phyloP scores from a whole-genome alignment of 1,140 invertebrate genomes.

The Micrasema minimum region DNA sequence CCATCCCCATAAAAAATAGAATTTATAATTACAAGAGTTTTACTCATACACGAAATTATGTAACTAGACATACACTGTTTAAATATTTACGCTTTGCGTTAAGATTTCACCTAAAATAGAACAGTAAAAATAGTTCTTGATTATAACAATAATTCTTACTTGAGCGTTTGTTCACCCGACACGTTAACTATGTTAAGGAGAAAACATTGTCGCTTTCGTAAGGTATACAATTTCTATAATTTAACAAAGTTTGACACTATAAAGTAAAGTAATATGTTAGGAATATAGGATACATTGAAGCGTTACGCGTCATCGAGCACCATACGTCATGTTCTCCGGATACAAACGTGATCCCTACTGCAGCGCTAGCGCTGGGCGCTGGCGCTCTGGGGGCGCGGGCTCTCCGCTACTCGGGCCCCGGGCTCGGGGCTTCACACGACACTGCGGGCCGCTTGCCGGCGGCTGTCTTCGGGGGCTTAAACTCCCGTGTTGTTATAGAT shows the following conservation, averaged over 20 bases:
- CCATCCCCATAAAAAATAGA: too few species aligned
- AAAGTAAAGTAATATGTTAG: too few species aligned
- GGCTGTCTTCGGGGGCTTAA: slow-evolving; percentile 50
- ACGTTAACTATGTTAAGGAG: too few species aligned
- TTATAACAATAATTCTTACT: too few species aligned
- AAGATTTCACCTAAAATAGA: too few species aligned
- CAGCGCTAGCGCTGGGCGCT: not conserved
- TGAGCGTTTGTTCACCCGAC: too few species aligned
- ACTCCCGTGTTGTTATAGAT: slow-evolving; percentile 71
- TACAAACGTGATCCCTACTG: not conserved
- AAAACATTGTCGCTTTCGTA: too few species aligned
- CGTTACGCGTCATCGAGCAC: slow-evolving; percentile 6
- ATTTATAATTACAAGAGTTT: too few species aligned
- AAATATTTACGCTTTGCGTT: not conserved
- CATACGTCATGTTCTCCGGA: not conserved
- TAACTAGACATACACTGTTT: not conserved
- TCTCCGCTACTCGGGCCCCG: not conserved
- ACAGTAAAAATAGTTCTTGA: too few species aligned
- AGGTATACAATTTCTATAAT: too few species aligned
- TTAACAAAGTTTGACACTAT: too few species aligned
- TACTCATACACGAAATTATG: not conserved
- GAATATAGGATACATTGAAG: not conserved
- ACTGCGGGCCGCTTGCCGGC: slow-evolving; percentile 7
- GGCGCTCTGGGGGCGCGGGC: not conserved
- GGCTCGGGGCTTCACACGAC: not conserved